Evolutionary conservation across 2,113 vertebrate species (phyloP), one percentile per base, ranked within the genome.

Genomic region (Vidua macroura): DNA sequence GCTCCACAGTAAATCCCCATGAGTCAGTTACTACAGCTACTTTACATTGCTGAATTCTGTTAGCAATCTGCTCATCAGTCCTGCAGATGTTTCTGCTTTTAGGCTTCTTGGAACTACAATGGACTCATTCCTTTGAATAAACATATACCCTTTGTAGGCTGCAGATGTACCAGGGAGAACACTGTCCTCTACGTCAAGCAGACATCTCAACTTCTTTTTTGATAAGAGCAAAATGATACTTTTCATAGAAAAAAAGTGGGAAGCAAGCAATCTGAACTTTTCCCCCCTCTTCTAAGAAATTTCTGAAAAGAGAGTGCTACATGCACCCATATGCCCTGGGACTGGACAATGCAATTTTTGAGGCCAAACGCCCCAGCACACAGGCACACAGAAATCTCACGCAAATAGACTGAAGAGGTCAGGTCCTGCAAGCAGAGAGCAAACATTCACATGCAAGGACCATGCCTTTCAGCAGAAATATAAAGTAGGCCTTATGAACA

Each of bases 31-130:
- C 74, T 96, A 93, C 83, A 96, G 95, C 95, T 97, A 78, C 91
- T 97, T 97, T 95, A 96, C 91, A 94, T 79, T 94, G 91, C 67
- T 97, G 93, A 96, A 96, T 97, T 97, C 92, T 97, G 94, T 96
- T 97, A 97, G 95, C 96, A 98, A 96, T 96, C 93, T 96, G 86
- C 91, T 96, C 94, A 90, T 95, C 75, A 15, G 94, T 97, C 83
- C 92, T 96, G 80, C 97, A 98, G 95, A 97, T 97, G 96, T 96
- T 98, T 97, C 95, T 96, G 74, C 85, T 97, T 97, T 95, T 64
- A 91, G 96, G 75, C 92, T 96, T 96, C 95, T 95, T 95, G 96
- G 96, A 97, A 96, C 83, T 89, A 95, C 39, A 83, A 2, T 94
- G 59, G 76, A 87, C n/a, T 89, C 52, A 63, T 78, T 97, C 96